Conservation (phyloP, 2,113 vertebrate species). For the Cavia porcellus region DNA sequence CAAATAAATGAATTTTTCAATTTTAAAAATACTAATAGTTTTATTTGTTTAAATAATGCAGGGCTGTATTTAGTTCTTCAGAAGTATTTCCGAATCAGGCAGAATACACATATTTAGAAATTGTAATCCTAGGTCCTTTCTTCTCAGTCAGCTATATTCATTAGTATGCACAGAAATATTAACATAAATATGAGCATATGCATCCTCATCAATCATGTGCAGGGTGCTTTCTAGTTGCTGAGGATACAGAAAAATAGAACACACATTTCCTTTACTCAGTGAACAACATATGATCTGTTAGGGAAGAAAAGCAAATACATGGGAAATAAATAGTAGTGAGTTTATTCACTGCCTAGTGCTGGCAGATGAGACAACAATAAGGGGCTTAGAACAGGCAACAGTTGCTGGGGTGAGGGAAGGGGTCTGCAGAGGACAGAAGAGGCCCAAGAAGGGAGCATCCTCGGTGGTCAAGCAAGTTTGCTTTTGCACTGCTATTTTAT, state of each 20-base stretch:
- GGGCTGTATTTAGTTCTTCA: slow-evolving; percentile 12
- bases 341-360: neutral
- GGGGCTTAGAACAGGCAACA: neutral
- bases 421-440: neutral
- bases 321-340: neutral
- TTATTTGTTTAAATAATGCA: neutral
- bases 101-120: slow-evolving; percentile 30
- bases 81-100: slow-evolving; percentile 47
- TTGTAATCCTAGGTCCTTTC: slow-evolving; percentile 13
- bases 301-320: neutral
- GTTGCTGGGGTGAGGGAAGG: neutral
- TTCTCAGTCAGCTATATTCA: neutral
- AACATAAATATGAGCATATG: neutral
- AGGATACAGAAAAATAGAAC: neutral
- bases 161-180: neutral
- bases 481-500: neutral
- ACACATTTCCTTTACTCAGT: neutral
- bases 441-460: neutral
- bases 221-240: neutral
- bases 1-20: slow-evolving; percentile 1
- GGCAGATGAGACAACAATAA: neutral
- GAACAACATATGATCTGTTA: neutral
- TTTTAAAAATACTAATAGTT: neutral
- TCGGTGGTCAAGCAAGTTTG: neutral
- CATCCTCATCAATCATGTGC: neutral